These are phyloP conservation scores for Sinonovacula constricta DNA, from an alignment of 1,140 invertebrate genomes.

Conservation along the genomic window DNA sequence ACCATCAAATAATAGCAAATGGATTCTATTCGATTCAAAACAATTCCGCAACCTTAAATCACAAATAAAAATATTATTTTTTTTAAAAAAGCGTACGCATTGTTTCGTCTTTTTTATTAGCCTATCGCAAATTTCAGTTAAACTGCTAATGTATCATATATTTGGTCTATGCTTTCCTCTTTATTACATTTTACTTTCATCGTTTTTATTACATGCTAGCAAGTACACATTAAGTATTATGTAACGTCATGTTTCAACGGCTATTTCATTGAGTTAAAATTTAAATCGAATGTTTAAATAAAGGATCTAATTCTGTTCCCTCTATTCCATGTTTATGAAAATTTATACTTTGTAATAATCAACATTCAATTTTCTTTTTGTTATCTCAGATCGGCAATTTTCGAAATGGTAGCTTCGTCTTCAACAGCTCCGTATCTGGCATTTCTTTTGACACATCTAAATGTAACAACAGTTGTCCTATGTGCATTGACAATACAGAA, in stretches of 20 bases:
- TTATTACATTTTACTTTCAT: no score
- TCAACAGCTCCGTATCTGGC: conserved; percentile 27
- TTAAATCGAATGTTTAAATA: neutral
- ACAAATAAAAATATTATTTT: no score
- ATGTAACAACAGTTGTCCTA: conserved; percentile 57
- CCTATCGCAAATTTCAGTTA: no score
- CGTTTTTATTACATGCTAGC: no score
- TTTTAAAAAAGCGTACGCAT: no score
- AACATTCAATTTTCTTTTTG: conserved; percentile 23
- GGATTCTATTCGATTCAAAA: no score
- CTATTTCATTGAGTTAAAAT: conserved; percentile 40
- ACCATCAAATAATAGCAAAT: no score
- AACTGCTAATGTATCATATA: no score
- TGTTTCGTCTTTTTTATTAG: no score
- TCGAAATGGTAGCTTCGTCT: conserved; percentile 21
- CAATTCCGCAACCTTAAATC: no score
- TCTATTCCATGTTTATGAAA: neutral
- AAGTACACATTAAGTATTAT: neutral
- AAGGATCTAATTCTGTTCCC: neutral
- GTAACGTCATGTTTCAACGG: neutral
- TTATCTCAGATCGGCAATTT: conserved; percentile 50
- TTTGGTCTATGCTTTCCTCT: no score
- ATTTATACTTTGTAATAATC: no score
- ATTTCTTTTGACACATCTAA: conserved; percentile 38
- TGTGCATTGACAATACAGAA: conserved; percentile 54